phyloP scores from a whole-genome alignment of 1,140 invertebrate species.

The Steinernema feltiae region DNA sequence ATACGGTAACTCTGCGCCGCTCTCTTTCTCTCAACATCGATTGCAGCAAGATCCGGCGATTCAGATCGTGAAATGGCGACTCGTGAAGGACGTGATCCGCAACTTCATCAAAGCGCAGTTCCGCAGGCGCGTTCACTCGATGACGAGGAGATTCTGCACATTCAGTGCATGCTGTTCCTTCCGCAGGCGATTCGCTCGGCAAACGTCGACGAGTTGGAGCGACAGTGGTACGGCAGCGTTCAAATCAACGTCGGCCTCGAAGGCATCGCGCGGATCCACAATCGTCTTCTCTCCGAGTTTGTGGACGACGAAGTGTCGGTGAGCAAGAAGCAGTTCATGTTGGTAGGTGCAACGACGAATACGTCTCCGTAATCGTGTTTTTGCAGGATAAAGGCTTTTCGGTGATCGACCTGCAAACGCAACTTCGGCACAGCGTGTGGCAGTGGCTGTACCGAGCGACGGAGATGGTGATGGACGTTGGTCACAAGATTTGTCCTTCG shows the following conservation, averaged over 20 bases:
- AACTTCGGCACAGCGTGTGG: slow-evolving; percentile 30
- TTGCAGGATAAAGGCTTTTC: slow-evolving; percentile 33
- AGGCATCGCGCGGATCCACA: slow-evolving; percentile 17
- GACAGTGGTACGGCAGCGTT: slow-evolving; percentile 18
- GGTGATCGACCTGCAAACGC: slow-evolving; percentile 29
- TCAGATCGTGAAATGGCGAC: slow-evolving; percentile 12
- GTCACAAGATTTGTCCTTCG: slow-evolving; percentile 36
- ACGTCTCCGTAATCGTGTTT: not conserved
- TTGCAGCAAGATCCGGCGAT: not conserved
- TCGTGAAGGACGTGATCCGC: slow-evolving; percentile 20
- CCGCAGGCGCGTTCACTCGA: slow-evolving; percentile 25
- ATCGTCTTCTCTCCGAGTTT: slow-evolving; percentile 20
- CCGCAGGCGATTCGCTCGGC: slow-evolving; percentile 1
- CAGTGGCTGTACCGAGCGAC: slow-evolving; percentile 31
- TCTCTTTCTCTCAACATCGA: not conserved
- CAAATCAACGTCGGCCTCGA: not conserved
- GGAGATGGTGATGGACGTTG: slow-evolving; percentile 29
- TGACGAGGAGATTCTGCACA: slow-evolving; percentile 29
- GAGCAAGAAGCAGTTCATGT: slow-evolving; percentile 29
- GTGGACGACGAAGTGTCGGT: slow-evolving; percentile 9
- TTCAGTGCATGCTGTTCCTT: slow-evolving; percentile 36
- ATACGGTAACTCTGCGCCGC: not conserved
- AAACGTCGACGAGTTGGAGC: slow-evolving; percentile 10
- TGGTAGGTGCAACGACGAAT: not conserved
- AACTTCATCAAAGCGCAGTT: slow-evolving; percentile 37